Conservation (phyloP, 2,113 vertebrate species). For the Mugil cephalus region DNA sequence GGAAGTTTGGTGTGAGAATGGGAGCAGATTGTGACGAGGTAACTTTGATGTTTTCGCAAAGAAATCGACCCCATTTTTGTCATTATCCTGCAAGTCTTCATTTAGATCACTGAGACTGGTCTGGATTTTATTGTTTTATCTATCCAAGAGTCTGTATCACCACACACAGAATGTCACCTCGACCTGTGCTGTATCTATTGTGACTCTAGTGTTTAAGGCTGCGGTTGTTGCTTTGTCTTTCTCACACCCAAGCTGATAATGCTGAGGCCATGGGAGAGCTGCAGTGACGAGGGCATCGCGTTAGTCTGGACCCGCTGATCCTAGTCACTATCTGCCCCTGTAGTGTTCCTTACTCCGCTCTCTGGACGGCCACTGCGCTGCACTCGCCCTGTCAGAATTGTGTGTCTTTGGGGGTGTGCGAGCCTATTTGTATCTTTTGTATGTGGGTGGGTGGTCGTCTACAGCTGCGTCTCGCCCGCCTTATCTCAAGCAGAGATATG, state of each 20-base stretch:
- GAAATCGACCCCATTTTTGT: neutral
- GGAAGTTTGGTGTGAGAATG: conserved; percentile 51
- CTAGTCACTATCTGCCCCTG: conserved; percentile 59
- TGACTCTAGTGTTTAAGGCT: conserved; percentile 37
- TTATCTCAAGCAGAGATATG: conserved; percentile 75
- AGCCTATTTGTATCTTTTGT: conserved; percentile 55
- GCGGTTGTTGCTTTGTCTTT: conserved; percentile 67
- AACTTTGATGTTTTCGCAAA: conserved; percentile 15
- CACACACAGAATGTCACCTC: conserved; percentile 37
- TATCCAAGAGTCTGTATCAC: neutral
- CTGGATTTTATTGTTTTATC: neutral
- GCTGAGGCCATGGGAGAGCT: conserved; percentile 60
- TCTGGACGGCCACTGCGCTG: conserved; percentile 59
- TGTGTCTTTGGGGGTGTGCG: conserved; percentile 43
- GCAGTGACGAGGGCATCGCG: conserved; percentile 26
- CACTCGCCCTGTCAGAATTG: conserved; percentile 38
- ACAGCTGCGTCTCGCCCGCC: conserved; percentile 63
- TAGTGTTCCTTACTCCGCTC: conserved; percentile 46
- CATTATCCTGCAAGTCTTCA: neutral
- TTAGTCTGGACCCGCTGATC: conserved; percentile 59
- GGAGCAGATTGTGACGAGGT: conserved; percentile 32
- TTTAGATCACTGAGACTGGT: conserved; percentile 8
- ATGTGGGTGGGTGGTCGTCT: conserved; percentile 68
- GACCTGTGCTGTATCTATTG: conserved; percentile 55
- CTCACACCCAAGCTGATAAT: conserved; percentile 59